Evolutionary conservation across 2,888 invertebrate species (phyloP).

Genomic region (Cancer borealis): DNA sequence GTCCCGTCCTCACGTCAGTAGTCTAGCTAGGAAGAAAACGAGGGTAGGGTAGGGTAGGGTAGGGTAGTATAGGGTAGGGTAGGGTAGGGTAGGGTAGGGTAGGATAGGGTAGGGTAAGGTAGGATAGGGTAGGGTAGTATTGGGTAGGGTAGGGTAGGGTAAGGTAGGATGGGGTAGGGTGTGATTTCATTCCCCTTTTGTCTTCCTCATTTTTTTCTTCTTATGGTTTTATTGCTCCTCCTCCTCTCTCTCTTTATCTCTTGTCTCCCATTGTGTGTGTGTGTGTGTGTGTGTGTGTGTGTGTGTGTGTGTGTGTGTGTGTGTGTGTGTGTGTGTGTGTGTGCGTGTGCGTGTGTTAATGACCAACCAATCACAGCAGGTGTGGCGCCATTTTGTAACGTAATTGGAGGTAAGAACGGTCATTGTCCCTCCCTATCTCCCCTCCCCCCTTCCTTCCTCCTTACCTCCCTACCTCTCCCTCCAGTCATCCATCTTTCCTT

Average conservation of each 20-base stretch:
- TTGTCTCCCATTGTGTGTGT: not conserved
- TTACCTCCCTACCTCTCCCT: not conserved
- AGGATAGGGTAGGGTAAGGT: not conserved
- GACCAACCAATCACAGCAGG: slow-evolving; percentile 14
- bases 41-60: not conserved
- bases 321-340: slow-evolving; percentile 47
- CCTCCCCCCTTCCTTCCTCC: not conserved
- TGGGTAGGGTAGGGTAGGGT: not conserved
- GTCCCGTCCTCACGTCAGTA: not conserved
- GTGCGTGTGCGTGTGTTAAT: slow-evolving; percentile 40
- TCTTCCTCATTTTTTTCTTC: not conserved
- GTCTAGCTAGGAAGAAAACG: not conserved
- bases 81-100: not conserved
- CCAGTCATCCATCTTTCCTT: not conserved
- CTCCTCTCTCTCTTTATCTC: slow-evolving; percentile 8
- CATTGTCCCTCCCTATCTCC: not conserved
- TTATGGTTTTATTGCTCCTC: not conserved
- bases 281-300: slow-evolving; percentile 50
- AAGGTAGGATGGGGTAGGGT: not conserved
- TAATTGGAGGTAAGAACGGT: not conserved
- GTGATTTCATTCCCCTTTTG: not conserved
- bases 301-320: slow-evolving; percentile 37
- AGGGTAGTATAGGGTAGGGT: not conserved
- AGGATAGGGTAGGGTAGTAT: not conserved
- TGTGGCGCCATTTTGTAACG: not conserved